Base-by-base conservation (phyloP, 2,113 vertebrate species). In the Lepisosteus oculatus region DNA sequence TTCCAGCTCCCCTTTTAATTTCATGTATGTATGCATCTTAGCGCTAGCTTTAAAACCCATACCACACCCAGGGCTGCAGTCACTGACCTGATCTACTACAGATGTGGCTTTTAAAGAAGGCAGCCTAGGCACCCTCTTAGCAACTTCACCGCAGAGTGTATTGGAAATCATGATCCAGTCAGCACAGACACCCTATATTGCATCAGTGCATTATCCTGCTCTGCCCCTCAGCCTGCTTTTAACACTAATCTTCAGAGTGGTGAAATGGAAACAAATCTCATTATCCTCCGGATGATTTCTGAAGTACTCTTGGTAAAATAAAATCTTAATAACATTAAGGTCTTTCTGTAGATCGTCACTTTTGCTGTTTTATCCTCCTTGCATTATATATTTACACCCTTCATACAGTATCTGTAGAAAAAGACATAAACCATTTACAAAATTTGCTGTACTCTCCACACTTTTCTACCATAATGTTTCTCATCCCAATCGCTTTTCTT, bases 241-340 rank as follows among this genome's bases (percentile, higher is more conserved):
- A 51, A 51, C 47, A 51, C 47, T 51, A 51, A 14, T 43, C 42
- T 44, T 13, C 63, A 12, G 63, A 66, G 64, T 47, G 64, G 43
- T 66, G 64, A 66, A 47, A 66, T 47, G 13, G 64, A 66, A 66
- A 44, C 43, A 1, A 66, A 47, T 47, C 14, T 47, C 45, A 45
- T 66, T 66, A 66, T 66, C 64, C 43, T 43, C 64, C 6, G 11
- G 45, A 15, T 47, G 64, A 47, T 15, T 12, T 43, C 44, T 51
- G 47, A 51, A 51, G 47, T 51, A 5, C 47, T 51, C 9, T 51
- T 51, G 47, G 47, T 6, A 9, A 51, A 51, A 51, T 1, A 51
- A 51, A 51, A 51, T 51, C 2, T 51, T 51, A 51, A 51, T 51
- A 9, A 51, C 47, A 51, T 51, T 51, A 51, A 51, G 47, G 5